Evolutionary conservation across 2,888 invertebrate genomes (phyloP), one percentile per base, ranked within the genome.

Genomic region (Calephelis perditalis): DNA sequence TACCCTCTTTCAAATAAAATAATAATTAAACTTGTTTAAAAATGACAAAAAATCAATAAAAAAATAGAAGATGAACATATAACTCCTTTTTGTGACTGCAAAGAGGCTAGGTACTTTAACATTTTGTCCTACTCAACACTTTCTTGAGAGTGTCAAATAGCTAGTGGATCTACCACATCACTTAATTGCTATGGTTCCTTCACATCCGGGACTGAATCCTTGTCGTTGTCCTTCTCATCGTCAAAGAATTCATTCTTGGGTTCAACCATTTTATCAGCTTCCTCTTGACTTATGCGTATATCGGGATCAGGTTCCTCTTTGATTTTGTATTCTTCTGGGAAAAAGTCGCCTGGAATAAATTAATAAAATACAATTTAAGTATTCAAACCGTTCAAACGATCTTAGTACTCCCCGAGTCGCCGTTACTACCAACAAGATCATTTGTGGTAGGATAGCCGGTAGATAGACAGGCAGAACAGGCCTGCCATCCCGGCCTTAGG

Each of bases 221-320:
- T 95, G 71, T 97, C 98, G 71, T 97, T 95, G 82, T 97, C 97
- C 69, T 96, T 96, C 59, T 98, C 97, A 1, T 96, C 97, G 60
- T 97, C 95, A 72, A 94, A 98, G 88, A 96, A 98, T 81, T 98
- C 98, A 77, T 96, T 97, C 68, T 94, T 94, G 0, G 95, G 92
- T 63, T 97, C 97, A 0, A 97, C 93, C 75, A 94, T 92, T 76
- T 95, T 95, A 76, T 97, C 97, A 0, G 95, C 94, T 44, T 97
- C 95, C 5, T 95, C 94, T 74, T 94, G 94, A 66, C 93, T 94
- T 68, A 96, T 93, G 58, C 96, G 86, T 0, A 96, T 93, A 70
- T 98, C 97, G 0, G 96, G 96, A 82, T 97, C 96, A 0, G 94
- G 92, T 64, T 97, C 97, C 7, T 96, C 96, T 66, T 94, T 94